Conservation (phyloP, 2,888 invertebrate species). For the Argyresthia albistria region DNA sequence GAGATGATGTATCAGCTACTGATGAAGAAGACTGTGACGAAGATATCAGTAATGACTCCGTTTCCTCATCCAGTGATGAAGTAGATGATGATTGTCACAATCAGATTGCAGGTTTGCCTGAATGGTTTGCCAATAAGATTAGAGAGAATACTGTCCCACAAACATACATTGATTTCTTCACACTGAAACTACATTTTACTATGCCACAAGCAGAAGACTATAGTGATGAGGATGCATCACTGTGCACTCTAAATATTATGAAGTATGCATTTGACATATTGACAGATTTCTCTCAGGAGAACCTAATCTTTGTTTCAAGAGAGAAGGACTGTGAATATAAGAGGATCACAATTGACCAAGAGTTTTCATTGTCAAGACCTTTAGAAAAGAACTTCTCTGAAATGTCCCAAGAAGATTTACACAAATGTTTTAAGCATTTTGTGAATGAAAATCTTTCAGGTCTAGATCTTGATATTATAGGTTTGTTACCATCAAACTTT, state of each 20-base stretch:
- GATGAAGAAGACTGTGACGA: conserved; percentile 16
- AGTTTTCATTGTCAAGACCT: conserved; percentile 27
- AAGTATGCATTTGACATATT: conserved; percentile 69
- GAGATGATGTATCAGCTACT: conserved; percentile 5
- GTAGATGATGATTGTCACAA: conserved; percentile 10
- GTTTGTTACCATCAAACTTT: conserved; percentile 69
- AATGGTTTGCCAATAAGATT: conserved; percentile 29
- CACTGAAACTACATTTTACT: conserved; percentile 76
- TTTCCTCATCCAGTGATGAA: not conserved
- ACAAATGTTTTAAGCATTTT: conserved; percentile 56
- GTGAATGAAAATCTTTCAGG: conserved; percentile 48
- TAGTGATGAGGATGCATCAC: conserved; percentile 69
- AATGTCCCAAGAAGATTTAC: conserved; percentile 31
- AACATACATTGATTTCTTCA: conserved; percentile 78
- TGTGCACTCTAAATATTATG: conserved; percentile 74
- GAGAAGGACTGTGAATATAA: conserved; percentile 38
- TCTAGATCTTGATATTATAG: conserved; percentile 38
- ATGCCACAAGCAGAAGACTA: conserved; percentile 82
- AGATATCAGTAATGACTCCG: not conserved
- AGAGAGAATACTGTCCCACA: conserved; percentile 75
- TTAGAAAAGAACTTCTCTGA: conserved; percentile 29
- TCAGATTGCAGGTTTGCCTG: conserved; percentile 24
- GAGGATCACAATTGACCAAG: conserved; percentile 30
- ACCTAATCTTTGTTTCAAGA: conserved; percentile 44
- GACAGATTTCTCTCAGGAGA: conserved; percentile 44